Conservation (phyloP, 1,140 invertebrate species). For the Conopomorpha cramerella region DNA sequence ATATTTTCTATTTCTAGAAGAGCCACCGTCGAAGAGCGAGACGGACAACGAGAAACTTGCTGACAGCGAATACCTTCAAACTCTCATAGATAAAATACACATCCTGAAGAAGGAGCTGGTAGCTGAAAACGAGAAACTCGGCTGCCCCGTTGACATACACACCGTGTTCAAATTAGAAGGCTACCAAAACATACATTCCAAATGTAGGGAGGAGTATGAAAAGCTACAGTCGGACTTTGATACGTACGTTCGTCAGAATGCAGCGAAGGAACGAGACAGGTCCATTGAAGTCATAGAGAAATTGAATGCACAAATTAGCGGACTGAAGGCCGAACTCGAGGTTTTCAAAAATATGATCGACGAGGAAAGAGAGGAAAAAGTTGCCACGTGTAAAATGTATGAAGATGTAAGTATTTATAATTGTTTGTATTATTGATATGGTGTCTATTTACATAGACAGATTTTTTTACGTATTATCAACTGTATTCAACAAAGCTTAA, state of each 20-base stretch:
- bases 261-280: conserved; percentile 18
- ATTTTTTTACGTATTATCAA: too few relatives aligned
- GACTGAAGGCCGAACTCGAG: conserved; percentile 66
- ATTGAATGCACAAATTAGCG: conserved; percentile 59
- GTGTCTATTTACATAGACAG: too few relatives aligned
- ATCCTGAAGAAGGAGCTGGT: conserved; percentile 61
- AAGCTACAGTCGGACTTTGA: conserved; percentile 39
- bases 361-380: conserved; percentile 64
- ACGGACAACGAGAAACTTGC: conserved; percentile 49
- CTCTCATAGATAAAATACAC: conserved; percentile 62
- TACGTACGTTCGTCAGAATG: conserved; percentile 21
- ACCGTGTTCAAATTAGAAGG: conserved; percentile 53
- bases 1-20: conserved; percentile 23
- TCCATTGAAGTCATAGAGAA: conserved; percentile 12
- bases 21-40: conserved; percentile 27
- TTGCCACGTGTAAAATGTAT: conserved; percentile 65
- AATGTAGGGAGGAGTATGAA: conserved; percentile 49
- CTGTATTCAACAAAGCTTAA: too few relatives aligned
- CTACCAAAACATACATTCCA: conserved; percentile 37
- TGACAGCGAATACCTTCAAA: conserved; percentile 48
- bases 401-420: conserved; percentile 50
- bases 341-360: conserved; percentile 29
- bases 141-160: conserved; percentile 58
- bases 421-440: neutral
- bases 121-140: conserved; percentile 56